Base-by-base conservation (phyloP, 2,113 vertebrate species). In the Kryptolebias marmoratus region DNA sequence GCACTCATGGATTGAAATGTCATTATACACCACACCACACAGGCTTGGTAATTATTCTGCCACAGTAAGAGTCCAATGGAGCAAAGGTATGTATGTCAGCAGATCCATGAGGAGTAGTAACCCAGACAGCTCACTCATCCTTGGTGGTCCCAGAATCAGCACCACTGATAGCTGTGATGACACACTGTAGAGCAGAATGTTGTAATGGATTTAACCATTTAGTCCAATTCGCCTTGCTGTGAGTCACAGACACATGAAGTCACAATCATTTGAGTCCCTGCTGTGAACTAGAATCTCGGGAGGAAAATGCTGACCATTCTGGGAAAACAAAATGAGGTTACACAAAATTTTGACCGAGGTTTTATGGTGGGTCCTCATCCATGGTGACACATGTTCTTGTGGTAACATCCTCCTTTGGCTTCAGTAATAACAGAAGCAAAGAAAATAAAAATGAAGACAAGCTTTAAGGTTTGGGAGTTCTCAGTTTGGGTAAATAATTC, bases 161-260 rank as follows among this genome's bases (percentile, higher is more conserved):
- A 72, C 54, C 64, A 31, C 0, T n/a, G 31, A 72, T 63, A 67
- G 49, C 52, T 42, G 61, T 31, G 16, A 3, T 70, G 71, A 75
- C 60, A 53, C 64, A 30, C 28, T 18, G 54, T 28, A 27, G 53
- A 27, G 13, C 55, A 56, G 15, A 59, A 39, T 53, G 52, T 28
- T 74, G 36, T 39, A 55, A 56, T 5, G 68, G 36, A 54, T 71
- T 71, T 31, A 84, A 74, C 31, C 39, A 53, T 57, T 81, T 18
- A 27, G 63, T 45, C 71, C 59, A 69, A 32, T 22, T 55, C 44
- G 47, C 18, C 44, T 58, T 15, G 53, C 39, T 65, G 32, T 85
- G 82, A 68, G 44, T 85, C 71, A 75, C 52, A 64, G 45, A 53
- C 48, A 62, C 63, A 75, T 80, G n/a, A 72, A 62, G 65, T 62